phyloP scores from a whole-genome alignment of 2,113 vertebrate species.

The Neodontobutis hainanensis region DNA sequence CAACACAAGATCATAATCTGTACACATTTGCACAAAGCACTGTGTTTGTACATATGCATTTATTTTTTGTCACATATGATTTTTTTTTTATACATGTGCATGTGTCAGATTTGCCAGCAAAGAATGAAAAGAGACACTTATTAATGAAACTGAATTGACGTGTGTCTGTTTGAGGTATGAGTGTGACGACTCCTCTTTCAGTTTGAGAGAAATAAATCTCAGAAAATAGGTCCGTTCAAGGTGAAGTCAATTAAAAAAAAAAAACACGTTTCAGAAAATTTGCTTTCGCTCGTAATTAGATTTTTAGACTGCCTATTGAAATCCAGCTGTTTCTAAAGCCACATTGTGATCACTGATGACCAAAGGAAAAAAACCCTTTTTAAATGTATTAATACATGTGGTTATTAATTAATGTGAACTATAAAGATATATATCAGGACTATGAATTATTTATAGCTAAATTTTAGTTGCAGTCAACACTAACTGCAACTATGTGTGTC shows the following conservation, averaged over 20 bases:
- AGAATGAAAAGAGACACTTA: slow-evolving; percentile 66
- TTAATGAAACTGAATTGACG: slow-evolving; percentile 56
- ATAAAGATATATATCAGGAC: too few relatives aligned
- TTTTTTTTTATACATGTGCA: slow-evolving; percentile 77
- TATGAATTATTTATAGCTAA: too few relatives aligned
- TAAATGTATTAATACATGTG: too few relatives aligned
- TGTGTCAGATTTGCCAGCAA: slow-evolving; percentile 77
- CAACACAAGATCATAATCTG: slow-evolving; percentile 78
- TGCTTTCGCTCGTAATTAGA: background rate
- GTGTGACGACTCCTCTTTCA: slow-evolving; percentile 44
- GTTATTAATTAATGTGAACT: too few relatives aligned
- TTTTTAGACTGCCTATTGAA: background rate
- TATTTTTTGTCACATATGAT: slow-evolving; percentile 70
- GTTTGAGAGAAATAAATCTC: slow-evolving; percentile 59
- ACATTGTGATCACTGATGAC: too few relatives aligned
- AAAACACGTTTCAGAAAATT: background rate
- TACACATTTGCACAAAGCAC: slow-evolving; percentile 83
- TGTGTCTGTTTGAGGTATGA: slow-evolving; percentile 61
- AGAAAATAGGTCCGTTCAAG: slow-evolving; percentile 34
- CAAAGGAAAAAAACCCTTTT: too few relatives aligned
- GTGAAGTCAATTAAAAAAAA: slow-evolving; percentile 21
- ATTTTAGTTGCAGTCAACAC: too few relatives aligned
- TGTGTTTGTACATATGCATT: slow-evolving; percentile 82
- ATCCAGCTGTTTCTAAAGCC: background rate
- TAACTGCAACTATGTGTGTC: background rate